Percentiles rank a stretch among this genome's conserved stretches.
Evolutionary conservation across 2,797 vertebrate species (phyloP).

Genomic region (Novumbra hubbsi): DNA sequence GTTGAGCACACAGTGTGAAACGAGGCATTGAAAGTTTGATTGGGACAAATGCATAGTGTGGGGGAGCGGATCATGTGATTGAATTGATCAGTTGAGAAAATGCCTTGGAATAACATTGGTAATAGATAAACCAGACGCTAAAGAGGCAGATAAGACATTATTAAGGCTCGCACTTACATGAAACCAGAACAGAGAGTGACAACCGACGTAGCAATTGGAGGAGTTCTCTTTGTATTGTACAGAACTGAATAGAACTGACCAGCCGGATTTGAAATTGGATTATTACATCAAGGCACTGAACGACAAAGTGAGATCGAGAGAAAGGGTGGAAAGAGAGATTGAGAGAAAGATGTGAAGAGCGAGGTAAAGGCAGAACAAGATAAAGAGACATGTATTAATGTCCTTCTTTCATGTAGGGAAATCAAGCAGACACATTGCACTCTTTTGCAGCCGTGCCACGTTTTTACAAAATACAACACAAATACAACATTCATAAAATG

Average conservation of each 20-base stretch:
- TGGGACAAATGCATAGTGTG: not conserved
- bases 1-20: not conserved
- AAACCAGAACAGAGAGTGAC: slow-evolving; percentile 27
- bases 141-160: slow-evolving; percentile 39
- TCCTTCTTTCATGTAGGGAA: too few species aligned
- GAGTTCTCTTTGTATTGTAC: slow-evolving; percentile 9
- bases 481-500: too few species aligned
- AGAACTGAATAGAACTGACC: slow-evolving; percentile 13
- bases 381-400: not conserved
- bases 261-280: slow-evolving; percentile 13
- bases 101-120: slow-evolving; percentile 36
- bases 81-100: not conserved
- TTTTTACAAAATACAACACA: too few species aligned
- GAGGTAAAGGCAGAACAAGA: not conserved
- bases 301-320: not conserved
- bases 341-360: not conserved
- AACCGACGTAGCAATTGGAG: slow-evolving; percentile 9
- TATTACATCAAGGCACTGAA: not conserved
- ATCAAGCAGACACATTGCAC: too few species aligned
- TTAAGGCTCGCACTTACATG: slow-evolving; percentile 15
- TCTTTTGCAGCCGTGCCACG: too few species aligned
- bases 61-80: not conserved
- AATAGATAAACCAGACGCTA: slow-evolving; percentile 14
- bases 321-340: not conserved
- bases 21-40: not conserved